Evolutionary conservation across 2,888 invertebrate species (phyloP), one percentile per base, ranked within the genome.

Genomic region (Magallana nippona): DNA sequence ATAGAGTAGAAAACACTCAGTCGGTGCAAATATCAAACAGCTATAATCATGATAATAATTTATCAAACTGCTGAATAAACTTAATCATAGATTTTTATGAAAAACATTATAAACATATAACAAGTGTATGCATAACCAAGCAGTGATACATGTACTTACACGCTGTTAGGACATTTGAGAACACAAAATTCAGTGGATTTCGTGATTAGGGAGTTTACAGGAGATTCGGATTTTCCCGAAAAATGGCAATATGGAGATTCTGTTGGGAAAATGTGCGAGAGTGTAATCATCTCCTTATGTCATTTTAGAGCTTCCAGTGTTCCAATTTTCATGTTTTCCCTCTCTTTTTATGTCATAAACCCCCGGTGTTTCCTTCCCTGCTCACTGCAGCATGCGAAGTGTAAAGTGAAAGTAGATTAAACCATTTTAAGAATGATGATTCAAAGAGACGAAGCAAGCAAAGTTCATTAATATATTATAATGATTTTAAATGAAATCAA

Each of bases 371-470:
- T 44, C 8, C 44, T 44, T 44, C 44, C 8, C 44, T 44, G 5
- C 44, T 44, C 44, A 44, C 27, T 27, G 27, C 1, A 2, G 44
- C 5, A 44, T 3, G 44, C 44, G 44, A 44, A 27, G 8, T 44
- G 44, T n/a, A 60, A 60, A 60, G 17, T n/a, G 58, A 60, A 60
- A 60, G 58, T 60, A 60, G 58, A n/a, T 60, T n/a, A 60, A 44
- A 60, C 13, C n/a, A n/a, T n/a, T 60, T 60, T n/a, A 17, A 60
- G 58, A 60, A 60, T 60, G 2, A 8, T 5, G 1, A 60, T 60
- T 60, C n/a, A 60, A 17, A 60, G n/a, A 60, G 17, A 17, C 58
- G 58, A 60, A 60, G n/a, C 2, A 58, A 58, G n/a, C 44, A 44
- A 44, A 3, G 44, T 44, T 3, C 44, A 44, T n/a, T 17, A 1